These are phyloP conservation scores for Phycodurus eques DNA, from an alignment of 2,113 vertebrate genomes.

Conservation along the genomic window DNA sequence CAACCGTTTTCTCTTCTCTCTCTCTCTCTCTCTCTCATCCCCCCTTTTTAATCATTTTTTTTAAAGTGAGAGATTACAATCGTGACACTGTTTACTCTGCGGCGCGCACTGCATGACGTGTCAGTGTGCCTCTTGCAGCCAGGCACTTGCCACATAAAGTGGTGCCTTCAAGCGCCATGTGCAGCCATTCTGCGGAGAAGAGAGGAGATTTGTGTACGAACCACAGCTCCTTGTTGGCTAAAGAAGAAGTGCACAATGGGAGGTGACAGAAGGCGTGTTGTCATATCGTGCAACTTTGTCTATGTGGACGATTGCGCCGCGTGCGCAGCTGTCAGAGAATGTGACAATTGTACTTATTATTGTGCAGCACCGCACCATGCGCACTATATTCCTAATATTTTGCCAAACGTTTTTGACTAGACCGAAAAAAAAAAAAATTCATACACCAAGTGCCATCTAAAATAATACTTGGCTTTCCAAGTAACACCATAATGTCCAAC, in stretches of 20 bases:
- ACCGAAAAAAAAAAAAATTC: not conserved
- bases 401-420: not conserved
- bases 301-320: not conserved
- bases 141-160: constrained; percentile 69
- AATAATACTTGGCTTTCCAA: not conserved
- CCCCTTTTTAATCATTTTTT: not conserved
- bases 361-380: not conserved
- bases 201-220: constrained; percentile 15
- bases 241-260: constrained; percentile 36
- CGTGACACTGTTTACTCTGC: constrained; percentile 76
- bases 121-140: constrained; percentile 70
- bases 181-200: constrained; percentile 46
- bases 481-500: not conserved
- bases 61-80: constrained; percentile 70
- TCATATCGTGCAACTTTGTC: not conserved
- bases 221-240: not conserved
- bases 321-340: not conserved
- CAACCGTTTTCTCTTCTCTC: constrained; percentile 77
- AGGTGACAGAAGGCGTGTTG: constrained; percentile 23
- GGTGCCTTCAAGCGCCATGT: constrained; percentile 58
- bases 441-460: not conserved
- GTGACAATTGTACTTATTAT: not conserved
- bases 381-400: not conserved
- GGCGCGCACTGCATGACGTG: constrained; percentile 74
- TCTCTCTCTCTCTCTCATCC: constrained; percentile 30